A percentile compares a stretch with the other conserved stretches of the same genome.
phyloP scores from a whole-genome alignment of 2,888 invertebrate species.

The Agrochola lychnidis region DNA sequence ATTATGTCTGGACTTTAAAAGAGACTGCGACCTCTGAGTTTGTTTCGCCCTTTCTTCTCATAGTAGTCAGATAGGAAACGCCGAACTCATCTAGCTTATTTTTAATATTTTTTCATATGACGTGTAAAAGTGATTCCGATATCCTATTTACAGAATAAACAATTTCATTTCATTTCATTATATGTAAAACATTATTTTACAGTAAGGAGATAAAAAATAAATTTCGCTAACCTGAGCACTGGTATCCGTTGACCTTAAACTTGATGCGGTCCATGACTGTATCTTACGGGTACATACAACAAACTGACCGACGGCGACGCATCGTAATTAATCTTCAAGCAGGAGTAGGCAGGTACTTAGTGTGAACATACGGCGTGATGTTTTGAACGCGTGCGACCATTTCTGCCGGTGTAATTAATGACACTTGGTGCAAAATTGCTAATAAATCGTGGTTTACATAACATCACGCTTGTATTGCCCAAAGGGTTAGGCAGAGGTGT shows the following conservation, averaged over 20 bases:
- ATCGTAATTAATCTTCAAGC: slow-evolving; percentile 3
- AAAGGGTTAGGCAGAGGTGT: no score
- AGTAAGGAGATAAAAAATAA: not conserved
- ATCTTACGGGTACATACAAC: slow-evolving; percentile 20
- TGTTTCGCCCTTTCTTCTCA: no score
- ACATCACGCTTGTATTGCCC: no score
- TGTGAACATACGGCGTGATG: slow-evolving; percentile 36
- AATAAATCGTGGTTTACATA: not conserved
- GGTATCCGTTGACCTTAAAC: slow-evolving; percentile 59
- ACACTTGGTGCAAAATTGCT: not conserved
- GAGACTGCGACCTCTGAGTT: no score
- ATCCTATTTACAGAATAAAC: no score
- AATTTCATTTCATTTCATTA: no score
- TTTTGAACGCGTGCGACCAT: not conserved
- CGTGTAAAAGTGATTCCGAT: no score
- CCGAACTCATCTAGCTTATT: no score
- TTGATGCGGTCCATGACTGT: slow-evolving; percentile 61
- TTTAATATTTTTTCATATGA: no score
- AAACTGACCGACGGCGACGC: slow-evolving; percentile 32
- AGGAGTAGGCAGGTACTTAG: not conserved
- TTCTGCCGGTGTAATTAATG: rapidly evolving
- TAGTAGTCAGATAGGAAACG: no score
- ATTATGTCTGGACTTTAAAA: no score
- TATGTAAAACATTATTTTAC: not conserved
- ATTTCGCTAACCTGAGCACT: slow-evolving; percentile 50